Percentiles rank a stretch among this genome's conserved stretches.
Evolutionary conservation across 2,888 invertebrate species (phyloP).

Genomic region (Gibbula magus): DNA sequence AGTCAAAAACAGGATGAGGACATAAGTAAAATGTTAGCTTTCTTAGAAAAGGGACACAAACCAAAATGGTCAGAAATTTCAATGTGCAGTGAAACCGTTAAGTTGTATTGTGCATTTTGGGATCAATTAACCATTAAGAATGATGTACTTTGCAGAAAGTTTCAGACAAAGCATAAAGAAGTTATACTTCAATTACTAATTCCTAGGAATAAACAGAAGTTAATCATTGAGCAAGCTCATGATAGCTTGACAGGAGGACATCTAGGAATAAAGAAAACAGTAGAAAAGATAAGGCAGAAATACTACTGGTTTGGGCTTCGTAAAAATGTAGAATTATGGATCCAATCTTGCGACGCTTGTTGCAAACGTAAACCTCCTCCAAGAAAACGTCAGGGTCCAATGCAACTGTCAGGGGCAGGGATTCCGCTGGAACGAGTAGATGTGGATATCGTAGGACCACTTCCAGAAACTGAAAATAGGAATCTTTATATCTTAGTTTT

Average conservation of each 20-base stretch:
- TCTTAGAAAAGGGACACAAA: neutral
- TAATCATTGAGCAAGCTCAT: too few species aligned
- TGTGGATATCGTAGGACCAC: slow-evolving; percentile 46
- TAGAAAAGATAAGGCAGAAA: slow-evolving; percentile 32
- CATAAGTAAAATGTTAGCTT: neutral
- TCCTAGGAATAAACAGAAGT: slow-evolving; percentile 11
- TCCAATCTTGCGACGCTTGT: slow-evolving; percentile 38
- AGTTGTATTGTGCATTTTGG: neutral
- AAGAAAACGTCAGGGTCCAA: slow-evolving; percentile 31
- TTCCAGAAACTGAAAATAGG: slow-evolving; percentile 36
- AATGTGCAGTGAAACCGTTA: neutral
- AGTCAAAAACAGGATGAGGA: neutral
- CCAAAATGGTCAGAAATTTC: neutral
- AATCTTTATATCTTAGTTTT: slow-evolving; percentile 48
- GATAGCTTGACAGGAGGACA: slow-evolving; percentile 34
- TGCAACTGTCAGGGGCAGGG: slow-evolving; percentile 30
- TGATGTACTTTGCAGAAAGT: neutral
- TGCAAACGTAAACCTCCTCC: slow-evolving; percentile 32
- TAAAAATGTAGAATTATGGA: slow-evolving; percentile 37
- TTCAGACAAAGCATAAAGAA: neutral
- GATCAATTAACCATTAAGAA: neutral
- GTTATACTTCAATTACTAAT: neutral
- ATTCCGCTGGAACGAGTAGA: slow-evolving; percentile 34
- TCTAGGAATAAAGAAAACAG: slow-evolving; percentile 44
- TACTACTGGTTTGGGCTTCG: slow-evolving; percentile 44